A percentile compares a stretch with the other conserved stretches of the same genome.
These are phyloP conservation scores for Athetis lepigone DNA, from an alignment of 2,888 invertebrate genomes.

Conservation along the genomic window DNA sequence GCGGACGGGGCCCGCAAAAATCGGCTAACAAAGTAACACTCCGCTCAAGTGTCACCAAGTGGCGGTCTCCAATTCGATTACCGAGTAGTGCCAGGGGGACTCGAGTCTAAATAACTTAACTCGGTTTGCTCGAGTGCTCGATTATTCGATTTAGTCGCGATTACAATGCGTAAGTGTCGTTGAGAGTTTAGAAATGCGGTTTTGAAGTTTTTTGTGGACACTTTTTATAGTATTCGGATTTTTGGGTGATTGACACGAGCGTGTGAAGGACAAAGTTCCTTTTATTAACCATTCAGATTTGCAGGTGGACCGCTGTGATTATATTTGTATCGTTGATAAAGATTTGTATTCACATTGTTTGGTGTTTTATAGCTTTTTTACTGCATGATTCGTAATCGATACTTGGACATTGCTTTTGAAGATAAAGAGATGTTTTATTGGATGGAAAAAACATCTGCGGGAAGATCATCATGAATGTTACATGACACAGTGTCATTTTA, in stretches of 20 bases:
- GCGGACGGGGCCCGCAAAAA: constrained; percentile 76
- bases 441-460: constrained; percentile 11
- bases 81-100: constrained; percentile 82
- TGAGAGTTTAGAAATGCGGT: constrained; percentile 75
- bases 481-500: no score
- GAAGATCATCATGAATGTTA: neutral
- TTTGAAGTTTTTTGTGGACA: constrained; percentile 67
- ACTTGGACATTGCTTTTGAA: constrained; percentile 28
- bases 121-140: constrained; percentile 84
- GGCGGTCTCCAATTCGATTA: constrained; percentile 89
- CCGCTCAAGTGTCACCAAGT: constrained; percentile 85
- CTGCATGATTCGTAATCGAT: constrained; percentile 27
- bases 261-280: constrained; percentile 52
- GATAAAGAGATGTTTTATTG: constrained; percentile 14
- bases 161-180: constrained; percentile 86
- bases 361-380: constrained; percentile 51
- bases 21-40: constrained; percentile 89
- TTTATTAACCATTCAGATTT: constrained; percentile 57
- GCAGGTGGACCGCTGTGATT: constrained; percentile 52
- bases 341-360: constrained; percentile 58
- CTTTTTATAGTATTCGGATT: constrained; percentile 56
- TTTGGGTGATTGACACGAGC: constrained; percentile 64
- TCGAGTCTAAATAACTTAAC: constrained; percentile 86
- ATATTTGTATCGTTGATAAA: constrained; percentile 62
- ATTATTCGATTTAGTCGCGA: constrained; percentile 86